A percentile compares a stretch with the other conserved stretches of the same genome.
These are phyloP conservation scores for Strigamia maritima DNA, from an alignment of 2,888 invertebrate species.

Conservation along the genomic window DNA sequence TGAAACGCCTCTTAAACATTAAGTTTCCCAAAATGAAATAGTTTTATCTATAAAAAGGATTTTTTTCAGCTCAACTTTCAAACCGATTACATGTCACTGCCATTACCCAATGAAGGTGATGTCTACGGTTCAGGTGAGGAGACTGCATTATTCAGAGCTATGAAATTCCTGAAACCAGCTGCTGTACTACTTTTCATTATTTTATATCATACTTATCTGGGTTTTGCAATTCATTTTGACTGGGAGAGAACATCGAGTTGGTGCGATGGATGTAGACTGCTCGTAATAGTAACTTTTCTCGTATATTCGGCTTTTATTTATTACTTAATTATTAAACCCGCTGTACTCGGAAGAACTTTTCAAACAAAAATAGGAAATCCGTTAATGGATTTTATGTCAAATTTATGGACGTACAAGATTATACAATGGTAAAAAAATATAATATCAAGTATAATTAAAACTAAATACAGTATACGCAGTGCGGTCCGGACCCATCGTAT, in stretches of 20 bases:
- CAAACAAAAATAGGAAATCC: constrained; percentile 42
- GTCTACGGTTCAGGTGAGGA: too few relatives aligned
- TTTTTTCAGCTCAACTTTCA: too few relatives aligned
- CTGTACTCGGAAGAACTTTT: constrained; percentile 42
- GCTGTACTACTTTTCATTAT: not conserved
- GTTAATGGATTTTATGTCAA: not conserved
- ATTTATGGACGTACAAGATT: not conserved
- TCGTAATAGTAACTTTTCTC: constrained; percentile 62
- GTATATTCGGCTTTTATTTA: constrained; percentile 64
- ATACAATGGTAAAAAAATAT: constrained; percentile 38
- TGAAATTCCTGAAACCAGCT: not conserved
- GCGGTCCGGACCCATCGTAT: too few relatives aligned
- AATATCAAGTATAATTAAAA: not conserved
- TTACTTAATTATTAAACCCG: constrained; percentile 62
- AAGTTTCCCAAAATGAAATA: too few relatives aligned
- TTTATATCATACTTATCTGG: constrained; percentile 25
- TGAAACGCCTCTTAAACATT: too few relatives aligned
- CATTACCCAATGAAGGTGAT: too few relatives aligned
- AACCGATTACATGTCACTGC: too few relatives aligned
- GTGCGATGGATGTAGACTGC: constrained; percentile 70
- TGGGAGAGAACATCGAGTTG: constrained; percentile 43
- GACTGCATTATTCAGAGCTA: not conserved
- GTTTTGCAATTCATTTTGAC: constrained; percentile 24
- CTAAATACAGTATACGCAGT: too few relatives aligned
- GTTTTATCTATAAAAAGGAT: too few relatives aligned